These are phyloP conservation scores for Dreissena polymorpha DNA, from an alignment of 1,140 invertebrate species.

Conservation along the genomic window DNA sequence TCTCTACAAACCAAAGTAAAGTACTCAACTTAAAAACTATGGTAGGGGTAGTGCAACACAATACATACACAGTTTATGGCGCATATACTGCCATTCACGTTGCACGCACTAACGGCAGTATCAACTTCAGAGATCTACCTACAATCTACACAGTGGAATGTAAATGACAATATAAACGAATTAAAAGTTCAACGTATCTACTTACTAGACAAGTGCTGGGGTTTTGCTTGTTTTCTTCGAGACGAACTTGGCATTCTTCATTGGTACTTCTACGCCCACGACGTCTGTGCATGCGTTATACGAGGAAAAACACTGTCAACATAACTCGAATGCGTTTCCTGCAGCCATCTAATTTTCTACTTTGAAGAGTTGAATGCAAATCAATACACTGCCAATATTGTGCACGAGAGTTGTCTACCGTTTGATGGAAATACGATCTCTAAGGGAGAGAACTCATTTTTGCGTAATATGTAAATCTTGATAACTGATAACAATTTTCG, in stretches of 20 bases:
- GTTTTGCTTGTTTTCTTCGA: conserved; percentile 72
- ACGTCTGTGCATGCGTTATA: conserved; percentile 58
- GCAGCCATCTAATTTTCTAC: conserved; percentile 63
- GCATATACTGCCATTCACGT: too few species aligned
- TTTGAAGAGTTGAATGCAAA: neutral
- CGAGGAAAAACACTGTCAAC: conserved; percentile 56
- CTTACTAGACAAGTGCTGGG: conserved; percentile 71
- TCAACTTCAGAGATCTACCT: too few species aligned
- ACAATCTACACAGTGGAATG: too few species aligned
- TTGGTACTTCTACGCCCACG: conserved; percentile 10
- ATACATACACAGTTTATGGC: too few species aligned
- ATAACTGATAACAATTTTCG: conserved; percentile 23
- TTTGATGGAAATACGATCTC: neutral
- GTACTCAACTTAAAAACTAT: too few species aligned
- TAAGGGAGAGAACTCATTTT: neutral
- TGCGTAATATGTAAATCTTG: too few species aligned
- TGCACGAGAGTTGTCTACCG: neutral
- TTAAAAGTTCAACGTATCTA: neutral
- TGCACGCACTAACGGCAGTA: too few species aligned
- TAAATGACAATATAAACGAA: too few species aligned
- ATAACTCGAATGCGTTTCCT: conserved; percentile 59
- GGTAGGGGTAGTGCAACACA: too few species aligned
- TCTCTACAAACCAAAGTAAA: too few species aligned
- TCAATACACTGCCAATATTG: too few species aligned
- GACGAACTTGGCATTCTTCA: conserved; percentile 64